These are phyloP conservation scores for Rhinoptilus africanus DNA, from an alignment of 2,113 vertebrate species.

Conservation along the genomic window DNA sequence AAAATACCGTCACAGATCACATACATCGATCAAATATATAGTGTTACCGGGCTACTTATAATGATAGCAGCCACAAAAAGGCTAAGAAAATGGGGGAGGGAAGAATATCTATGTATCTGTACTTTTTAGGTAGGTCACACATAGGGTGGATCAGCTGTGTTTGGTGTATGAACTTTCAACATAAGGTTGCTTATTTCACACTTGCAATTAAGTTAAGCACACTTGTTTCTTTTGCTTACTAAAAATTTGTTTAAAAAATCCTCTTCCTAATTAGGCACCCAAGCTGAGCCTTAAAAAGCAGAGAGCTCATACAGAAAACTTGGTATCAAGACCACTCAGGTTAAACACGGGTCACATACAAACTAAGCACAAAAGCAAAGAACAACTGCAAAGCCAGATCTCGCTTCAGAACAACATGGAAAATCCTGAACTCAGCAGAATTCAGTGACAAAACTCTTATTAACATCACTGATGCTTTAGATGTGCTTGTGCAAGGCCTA, in stretches of 20 bases:
- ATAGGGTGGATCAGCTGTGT: conserved; percentile 18
- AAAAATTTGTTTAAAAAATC: conserved; percentile 11
- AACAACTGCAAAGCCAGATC: not conserved
- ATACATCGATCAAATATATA: not conserved
- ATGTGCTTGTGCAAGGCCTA: not conserved
- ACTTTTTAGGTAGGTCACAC: conserved; percentile 32
- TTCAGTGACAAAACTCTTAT: not conserved
- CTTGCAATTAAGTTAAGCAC: not conserved
- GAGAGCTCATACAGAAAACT: not conserved
- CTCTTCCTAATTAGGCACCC: not conserved
- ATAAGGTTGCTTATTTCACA: conserved; percentile 10
- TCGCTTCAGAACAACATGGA: not conserved
- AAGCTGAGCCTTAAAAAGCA: not conserved
- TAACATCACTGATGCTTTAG: not conserved
- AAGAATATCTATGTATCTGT: not conserved
- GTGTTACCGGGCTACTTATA: not conserved
- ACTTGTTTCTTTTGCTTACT: not conserved
- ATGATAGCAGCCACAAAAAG: not conserved
- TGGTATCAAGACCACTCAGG: not conserved
- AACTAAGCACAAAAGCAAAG: not conserved
- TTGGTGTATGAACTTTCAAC: conserved; percentile 23
- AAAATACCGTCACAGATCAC: conserved; percentile 31
- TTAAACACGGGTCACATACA: not conserved
- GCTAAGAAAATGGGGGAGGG: conserved; percentile 10
- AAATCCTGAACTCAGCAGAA: not conserved